Evolutionary conservation across 2,797 vertebrate species (phyloP), one percentile per base, ranked within the genome.

Genomic region (Lutjanus campechanus): DNA sequence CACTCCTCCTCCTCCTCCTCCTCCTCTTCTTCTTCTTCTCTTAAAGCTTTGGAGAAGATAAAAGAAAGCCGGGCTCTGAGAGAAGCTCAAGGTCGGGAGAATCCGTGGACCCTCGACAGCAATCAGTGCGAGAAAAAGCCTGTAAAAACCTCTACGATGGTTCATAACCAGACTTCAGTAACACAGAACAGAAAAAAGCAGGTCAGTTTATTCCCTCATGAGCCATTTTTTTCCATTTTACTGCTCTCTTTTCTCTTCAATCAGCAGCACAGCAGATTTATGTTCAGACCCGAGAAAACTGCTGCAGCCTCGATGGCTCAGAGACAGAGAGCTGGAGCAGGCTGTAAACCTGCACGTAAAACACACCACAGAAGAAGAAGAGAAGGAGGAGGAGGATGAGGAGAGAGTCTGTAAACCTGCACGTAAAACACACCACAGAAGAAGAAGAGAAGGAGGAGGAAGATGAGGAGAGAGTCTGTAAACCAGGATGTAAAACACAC

Each of bases 201-300:
- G 75, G 64, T 70, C 77, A 63, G 83, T 58, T 69, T 59, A 62
- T 73, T 76, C 80, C 80, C 80, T 16, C 3, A 20, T 69, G 79
- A 9, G 51, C 54, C 22, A 16, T 80, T 81, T 67, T 67, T 36
- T 65, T 41, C 66, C 61, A 11, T 75, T 85, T 85, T 74, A 79
- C 69, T 61, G 65, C 72, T 64, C 66, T 74, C 71, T 66, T 67
- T 68, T 68, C 69, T 79, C 82, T 72, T 74, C 82, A 68, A 68
- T 70, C 79, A 82, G 82, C 72, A 44, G 72, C 68, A n/a, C 1
- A 49, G 51, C 66, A 73, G 69, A 87, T 79, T 85, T 77, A 82
- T 60, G 76, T 65, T 64, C 46, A 49, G 55, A 44, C 41, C 5
- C 36, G 64, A 70, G 54, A 55, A 41, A 76, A 84, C 29, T 36